A percentile compares a stretch with the other conserved stretches of the same genome.
phyloP scores from a whole-genome alignment of 2,113 vertebrate genomes.

The Balaeniceps rex region DNA sequence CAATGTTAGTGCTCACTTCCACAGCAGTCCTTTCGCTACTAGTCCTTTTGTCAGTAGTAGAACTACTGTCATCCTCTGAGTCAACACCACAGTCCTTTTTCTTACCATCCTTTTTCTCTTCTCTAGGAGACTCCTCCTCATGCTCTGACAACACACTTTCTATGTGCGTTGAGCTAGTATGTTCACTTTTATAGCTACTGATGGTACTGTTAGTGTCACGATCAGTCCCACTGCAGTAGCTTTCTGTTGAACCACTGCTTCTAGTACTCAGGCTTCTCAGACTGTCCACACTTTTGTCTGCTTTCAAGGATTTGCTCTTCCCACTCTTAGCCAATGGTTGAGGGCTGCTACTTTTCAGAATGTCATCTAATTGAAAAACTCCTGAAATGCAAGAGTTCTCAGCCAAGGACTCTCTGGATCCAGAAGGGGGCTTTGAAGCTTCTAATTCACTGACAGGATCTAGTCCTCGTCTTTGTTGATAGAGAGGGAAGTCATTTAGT shows the following conservation, averaged over 20 bases:
- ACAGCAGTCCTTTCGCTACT: conserved; percentile 72
- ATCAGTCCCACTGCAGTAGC: conserved; percentile 96
- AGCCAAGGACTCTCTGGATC: conserved; percentile 76
- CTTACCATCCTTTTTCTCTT: conserved; percentile 65
- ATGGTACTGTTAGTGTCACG: conserved; percentile 94
- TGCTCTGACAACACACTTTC: conserved; percentile 89
- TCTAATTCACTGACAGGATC: conserved; percentile 96
- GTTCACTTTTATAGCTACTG: conserved; percentile 96
- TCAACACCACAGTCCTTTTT: conserved; percentile 64
- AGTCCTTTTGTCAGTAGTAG: conserved; percentile 78
- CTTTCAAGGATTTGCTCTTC: conserved; percentile 78
- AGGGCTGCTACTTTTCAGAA: conserved; percentile 74
- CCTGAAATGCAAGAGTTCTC: conserved; percentile 75
- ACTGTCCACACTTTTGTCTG: conserved; percentile 91
- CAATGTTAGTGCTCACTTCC: conserved; percentile 40
- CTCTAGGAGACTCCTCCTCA: conserved; percentile 79
- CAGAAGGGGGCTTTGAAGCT: conserved; percentile 80
- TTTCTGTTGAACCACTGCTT: conserved; percentile 95
- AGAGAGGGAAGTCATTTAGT: conserved; percentile 88
- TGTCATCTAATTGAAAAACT: conserved; percentile 78
- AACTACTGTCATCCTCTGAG: conserved; percentile 70
- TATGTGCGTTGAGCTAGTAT: conserved; percentile 94
- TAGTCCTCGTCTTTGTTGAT: conserved; percentile 91
- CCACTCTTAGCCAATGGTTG: conserved; percentile 71
- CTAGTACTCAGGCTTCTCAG: conserved; percentile 92